Evolutionary conservation across 2,888 invertebrate species (phyloP).

Genomic region (Ectemnius lituratus): DNA sequence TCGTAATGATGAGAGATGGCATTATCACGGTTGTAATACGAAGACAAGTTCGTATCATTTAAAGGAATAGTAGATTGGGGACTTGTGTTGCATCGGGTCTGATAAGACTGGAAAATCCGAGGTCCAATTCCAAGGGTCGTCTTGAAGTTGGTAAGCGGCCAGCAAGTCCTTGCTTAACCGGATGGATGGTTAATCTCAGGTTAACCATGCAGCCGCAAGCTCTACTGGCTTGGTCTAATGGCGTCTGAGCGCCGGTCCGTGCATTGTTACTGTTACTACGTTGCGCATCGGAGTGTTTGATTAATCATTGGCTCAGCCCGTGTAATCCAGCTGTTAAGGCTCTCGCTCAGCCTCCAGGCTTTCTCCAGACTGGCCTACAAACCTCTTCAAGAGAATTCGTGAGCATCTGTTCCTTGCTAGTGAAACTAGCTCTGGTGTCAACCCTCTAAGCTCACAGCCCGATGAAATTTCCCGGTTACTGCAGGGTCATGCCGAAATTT

Average conservation of each 20-base stretch:
- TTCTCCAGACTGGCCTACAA: conserved; percentile 20
- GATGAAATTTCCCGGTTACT: conserved; percentile 25
- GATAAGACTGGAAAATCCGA: neutral
- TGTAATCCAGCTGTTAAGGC: conserved; percentile 67
- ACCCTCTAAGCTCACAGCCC: conserved; percentile 8
- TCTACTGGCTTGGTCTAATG: conserved; percentile 57
- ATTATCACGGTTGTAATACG: too few relatives aligned
- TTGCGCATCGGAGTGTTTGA: conserved; percentile 63
- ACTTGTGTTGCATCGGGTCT: too few relatives aligned
- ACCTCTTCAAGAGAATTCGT: conserved; percentile 16
- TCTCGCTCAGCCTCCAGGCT: conserved; percentile 38
- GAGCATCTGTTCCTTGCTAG: conserved; percentile 25
- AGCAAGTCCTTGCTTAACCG: conserved; percentile 55
- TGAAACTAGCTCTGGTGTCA: neutral
- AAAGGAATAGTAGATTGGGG: too few relatives aligned
- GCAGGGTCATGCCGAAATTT: conserved; percentile 37
- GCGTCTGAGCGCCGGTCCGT: conserved; percentile 60
- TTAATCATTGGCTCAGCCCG: conserved; percentile 68
- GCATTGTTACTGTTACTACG: conserved; percentile 67
- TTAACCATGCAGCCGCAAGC: conserved; percentile 60
- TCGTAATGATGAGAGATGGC: too few relatives aligned
- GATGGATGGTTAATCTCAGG: conserved; percentile 65
- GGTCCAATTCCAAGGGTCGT: conserved; percentile 42
- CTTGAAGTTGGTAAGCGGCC: conserved; percentile 51
- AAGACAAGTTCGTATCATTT: too few relatives aligned